These are phyloP conservation scores for Pectinophora gossypiella DNA, from an alignment of 1,140 invertebrate species.

Conservation along the genomic window DNA sequence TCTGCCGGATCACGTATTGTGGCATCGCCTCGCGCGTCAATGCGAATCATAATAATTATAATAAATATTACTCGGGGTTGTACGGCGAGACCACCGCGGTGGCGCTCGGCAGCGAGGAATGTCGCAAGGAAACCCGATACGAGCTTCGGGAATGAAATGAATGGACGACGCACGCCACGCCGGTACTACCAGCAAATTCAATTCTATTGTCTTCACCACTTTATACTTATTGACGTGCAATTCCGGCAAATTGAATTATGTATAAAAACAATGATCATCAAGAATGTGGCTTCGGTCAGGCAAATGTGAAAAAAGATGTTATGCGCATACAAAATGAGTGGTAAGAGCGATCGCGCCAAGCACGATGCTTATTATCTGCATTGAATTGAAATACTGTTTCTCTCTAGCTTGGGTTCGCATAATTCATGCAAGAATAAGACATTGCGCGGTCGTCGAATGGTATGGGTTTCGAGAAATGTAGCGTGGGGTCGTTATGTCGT, in stretches of 20 bases:
- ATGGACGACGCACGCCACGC: conserved; percentile 8
- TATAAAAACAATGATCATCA: conserved; percentile 8
- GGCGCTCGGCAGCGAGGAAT: conserved; percentile 33
- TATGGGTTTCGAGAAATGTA: conserved; percentile 55
- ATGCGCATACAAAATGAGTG: background rate
- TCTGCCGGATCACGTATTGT: background rate
- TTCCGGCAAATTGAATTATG: background rate
- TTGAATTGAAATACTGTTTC: conserved; percentile 26
- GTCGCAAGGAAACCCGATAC: conserved; percentile 42
- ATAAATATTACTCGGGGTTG: no score
- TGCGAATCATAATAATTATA: conserved; percentile 2
- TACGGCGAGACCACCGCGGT: conserved; percentile 30
- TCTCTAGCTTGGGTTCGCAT: conserved; percentile 31
- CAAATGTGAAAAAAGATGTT: conserved; percentile 12
- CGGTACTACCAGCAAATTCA: background rate
- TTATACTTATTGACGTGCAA: background rate
- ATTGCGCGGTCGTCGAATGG: conserved; percentile 42
- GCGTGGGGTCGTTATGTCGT: conserved; percentile 35
- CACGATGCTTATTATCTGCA: background rate
- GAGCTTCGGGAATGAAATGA: conserved; percentile 26
- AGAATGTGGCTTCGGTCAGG: conserved; percentile 30
- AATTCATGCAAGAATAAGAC: conserved; percentile 51
- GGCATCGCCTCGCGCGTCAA: background rate
- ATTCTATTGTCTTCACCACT: background rate
- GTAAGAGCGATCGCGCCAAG: background rate